These are phyloP conservation scores for Strigamia transsilvanica DNA, from an alignment of 2,888 invertebrate species.

Conservation along the genomic window DNA sequence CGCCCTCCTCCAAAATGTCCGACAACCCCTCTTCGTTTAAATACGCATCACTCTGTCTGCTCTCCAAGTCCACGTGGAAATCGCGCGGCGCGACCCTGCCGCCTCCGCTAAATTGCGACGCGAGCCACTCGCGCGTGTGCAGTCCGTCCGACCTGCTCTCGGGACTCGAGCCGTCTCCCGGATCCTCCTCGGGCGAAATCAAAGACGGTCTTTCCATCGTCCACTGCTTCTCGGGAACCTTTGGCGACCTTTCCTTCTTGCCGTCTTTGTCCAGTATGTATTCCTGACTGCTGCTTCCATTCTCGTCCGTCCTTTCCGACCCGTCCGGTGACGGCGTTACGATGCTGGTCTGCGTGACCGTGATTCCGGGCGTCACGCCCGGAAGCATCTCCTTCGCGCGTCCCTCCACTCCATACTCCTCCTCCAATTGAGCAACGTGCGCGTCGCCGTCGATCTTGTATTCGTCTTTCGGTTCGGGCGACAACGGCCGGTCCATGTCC, in stretches of 20 bases:
- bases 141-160: constrained; percentile 60
- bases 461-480: constrained; percentile 67
- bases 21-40: constrained; percentile 72
- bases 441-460: constrained; percentile 64
- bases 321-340: constrained; percentile 68
- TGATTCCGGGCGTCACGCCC: constrained; percentile 71
- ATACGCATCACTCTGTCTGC: constrained; percentile 69
- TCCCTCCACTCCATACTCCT: constrained; percentile 68
- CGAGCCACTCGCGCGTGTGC: constrained; percentile 73
- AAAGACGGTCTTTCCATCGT: constrained; percentile 58
- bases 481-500: constrained; percentile 68
- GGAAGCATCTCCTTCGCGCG: constrained; percentile 64
- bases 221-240: not conserved
- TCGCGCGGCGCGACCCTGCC: constrained; percentile 67
- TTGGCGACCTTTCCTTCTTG: constrained; percentile 5
- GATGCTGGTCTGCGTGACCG: constrained; percentile 72
- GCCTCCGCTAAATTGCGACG: constrained; percentile 84
- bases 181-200: constrained; percentile 60
- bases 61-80: constrained; percentile 59
- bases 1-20: constrained; percentile 79
- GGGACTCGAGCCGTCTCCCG: constrained; percentile 17
- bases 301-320: constrained; percentile 72
- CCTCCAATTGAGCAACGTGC: constrained; percentile 65
- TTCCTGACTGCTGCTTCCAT: constrained; percentile 69
- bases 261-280: constrained; percentile 62